Evolutionary conservation across 2,888 invertebrate species (phyloP).

Genomic region (Spicauda simplicius): DNA sequence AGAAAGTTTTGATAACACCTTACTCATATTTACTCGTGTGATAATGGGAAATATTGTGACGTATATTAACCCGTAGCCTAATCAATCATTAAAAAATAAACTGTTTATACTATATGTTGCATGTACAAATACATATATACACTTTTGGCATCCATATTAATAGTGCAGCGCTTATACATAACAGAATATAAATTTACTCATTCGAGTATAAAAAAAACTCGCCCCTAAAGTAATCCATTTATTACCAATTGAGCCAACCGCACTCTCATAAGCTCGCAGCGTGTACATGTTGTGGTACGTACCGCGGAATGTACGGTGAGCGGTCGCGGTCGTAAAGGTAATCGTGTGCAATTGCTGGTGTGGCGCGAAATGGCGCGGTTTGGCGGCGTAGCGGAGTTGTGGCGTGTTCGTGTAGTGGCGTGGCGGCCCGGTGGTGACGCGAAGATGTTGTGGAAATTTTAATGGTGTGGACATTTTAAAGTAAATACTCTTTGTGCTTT

Average conservation of each 20-base stretch:
- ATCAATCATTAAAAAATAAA: no score
- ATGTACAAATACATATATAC: no score
- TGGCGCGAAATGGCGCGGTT: neutral
- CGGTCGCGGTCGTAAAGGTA: conserved; percentile 2
- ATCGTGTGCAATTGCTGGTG: neutral
- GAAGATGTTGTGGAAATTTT: no score
- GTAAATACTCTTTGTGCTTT: no score
- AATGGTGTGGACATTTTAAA: no score
- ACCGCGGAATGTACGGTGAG: neutral
- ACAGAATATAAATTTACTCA: no score
- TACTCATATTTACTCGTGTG: conserved; percentile 6
- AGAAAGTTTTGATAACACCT: conserved; percentile 14
- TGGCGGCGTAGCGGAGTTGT: neutral
- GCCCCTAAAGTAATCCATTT: neutral
- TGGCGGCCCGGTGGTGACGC: no score
- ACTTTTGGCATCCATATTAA: no score
- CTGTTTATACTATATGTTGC: no score
- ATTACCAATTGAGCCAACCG: neutral
- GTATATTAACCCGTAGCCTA: neutral
- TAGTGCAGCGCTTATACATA: no score
- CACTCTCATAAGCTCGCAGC: neutral
- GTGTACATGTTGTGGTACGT: neutral
- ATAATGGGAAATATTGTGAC: conserved; percentile 22
- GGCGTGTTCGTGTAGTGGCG: no score
- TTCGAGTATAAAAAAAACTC: no score